These are phyloP conservation scores for Ecliptopera silaceata DNA, from an alignment of 2,888 invertebrate genomes.

Conservation along the genomic window DNA sequence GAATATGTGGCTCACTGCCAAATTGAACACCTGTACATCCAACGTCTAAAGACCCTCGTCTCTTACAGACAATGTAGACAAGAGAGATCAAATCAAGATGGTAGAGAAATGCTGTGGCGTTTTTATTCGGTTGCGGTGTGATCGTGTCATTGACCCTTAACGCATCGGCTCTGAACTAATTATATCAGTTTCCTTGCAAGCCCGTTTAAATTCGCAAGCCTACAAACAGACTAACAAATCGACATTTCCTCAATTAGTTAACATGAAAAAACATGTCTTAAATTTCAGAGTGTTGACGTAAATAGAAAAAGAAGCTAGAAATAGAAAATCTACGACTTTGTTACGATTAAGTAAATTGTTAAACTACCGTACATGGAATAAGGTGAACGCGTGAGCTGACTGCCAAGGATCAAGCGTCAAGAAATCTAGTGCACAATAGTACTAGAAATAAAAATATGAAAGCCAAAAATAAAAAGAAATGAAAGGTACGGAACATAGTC, in stretches of 20 bases:
- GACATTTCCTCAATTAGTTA: constrained; percentile 40
- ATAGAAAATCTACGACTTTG: constrained; percentile 16
- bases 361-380: constrained; percentile 20
- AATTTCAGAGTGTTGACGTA: constrained; percentile 17
- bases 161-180: constrained; percentile 72
- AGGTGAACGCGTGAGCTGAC: not conserved
- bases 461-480: not conserved
- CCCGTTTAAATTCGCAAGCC: constrained; percentile 31
- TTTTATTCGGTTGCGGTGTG: constrained; percentile 56
- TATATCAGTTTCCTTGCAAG: constrained; percentile 68
- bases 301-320: constrained; percentile 10
- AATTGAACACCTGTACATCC: constrained; percentile 50
- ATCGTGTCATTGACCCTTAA: constrained; percentile 78
- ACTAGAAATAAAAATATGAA: not conserved
- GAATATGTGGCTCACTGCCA: constrained; percentile 57
- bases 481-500: not conserved
- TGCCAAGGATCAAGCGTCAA: not conserved
- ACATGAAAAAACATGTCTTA: constrained; percentile 24
- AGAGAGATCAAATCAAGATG: constrained; percentile 48
- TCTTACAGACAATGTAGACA: constrained; percentile 23
- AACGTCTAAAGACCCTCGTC: constrained; percentile 40
- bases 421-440: not conserved
- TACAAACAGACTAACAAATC: constrained; percentile 27
- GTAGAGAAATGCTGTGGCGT: constrained; percentile 46
- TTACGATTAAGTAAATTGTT: not conserved